A percentile compares a stretch with the other conserved stretches of the same genome.
Evolutionary conservation across 2,797 vertebrate genomes (phyloP).

Genomic region (Fringilla coelebs): DNA sequence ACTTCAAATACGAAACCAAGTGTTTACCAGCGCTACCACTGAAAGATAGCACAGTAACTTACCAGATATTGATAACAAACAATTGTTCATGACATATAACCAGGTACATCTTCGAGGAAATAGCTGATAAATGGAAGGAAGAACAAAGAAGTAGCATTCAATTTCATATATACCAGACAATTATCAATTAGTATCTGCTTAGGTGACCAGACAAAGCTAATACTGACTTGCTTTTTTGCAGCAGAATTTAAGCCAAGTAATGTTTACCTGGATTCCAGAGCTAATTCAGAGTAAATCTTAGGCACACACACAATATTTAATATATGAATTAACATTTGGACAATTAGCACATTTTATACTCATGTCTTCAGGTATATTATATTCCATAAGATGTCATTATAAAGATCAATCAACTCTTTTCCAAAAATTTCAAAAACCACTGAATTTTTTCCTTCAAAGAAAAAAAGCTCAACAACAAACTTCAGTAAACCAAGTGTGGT

Average conservation of each 20-base stretch:
- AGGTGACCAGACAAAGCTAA: neutral
- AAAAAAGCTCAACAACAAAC: neutral
- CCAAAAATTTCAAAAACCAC: neutral
- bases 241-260: neutral
- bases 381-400: neutral
- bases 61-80: slow-evolving; percentile 97
- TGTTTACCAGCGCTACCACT: neutral
- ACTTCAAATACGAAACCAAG: slow-evolving; percentile 30
- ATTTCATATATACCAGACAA: neutral
- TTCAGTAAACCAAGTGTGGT: neutral
- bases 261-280: neutral
- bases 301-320: neutral
- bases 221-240: neutral
- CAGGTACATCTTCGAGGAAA: slow-evolving; percentile 95
- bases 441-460: neutral
- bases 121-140: slow-evolving; percentile 77
- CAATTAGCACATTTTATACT: neutral
- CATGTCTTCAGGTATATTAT: neutral
- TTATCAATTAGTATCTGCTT: neutral
- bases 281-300: slow-evolving; percentile 20
- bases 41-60: slow-evolving; percentile 61
- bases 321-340: neutral
- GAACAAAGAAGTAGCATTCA: neutral
- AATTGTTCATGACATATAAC: slow-evolving; percentile 98
- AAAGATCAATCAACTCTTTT: neutral